Base-by-base conservation (phyloP, 2,113 vertebrate species). In the Amphilophus citrinellus region DNA sequence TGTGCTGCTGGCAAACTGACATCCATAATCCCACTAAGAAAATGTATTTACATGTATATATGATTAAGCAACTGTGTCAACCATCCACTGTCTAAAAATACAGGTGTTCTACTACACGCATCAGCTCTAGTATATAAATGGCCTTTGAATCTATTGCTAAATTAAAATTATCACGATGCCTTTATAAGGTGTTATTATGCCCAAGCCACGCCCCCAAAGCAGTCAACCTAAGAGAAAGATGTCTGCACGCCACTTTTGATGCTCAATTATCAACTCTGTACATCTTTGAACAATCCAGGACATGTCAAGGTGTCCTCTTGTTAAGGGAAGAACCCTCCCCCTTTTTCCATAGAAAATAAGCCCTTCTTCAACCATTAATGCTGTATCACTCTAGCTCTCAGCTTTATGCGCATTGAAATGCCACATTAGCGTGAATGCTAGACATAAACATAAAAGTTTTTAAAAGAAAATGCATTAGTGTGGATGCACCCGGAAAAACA, bases 361-460 rank as follows among this genome's bases (percentile, higher is more conserved):
- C 66, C 42, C 66, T 71, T 71, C 66, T 53, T 71, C 15, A 50
- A 17, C 44, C 44, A 53, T 42, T 71, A 53, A 71, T 53, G 24
- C 17, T 53, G 24, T 71, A 50, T 20, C 53, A 71, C 66, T 71
- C 53, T 71, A 71, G 66, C 44, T 71, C 18, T 71, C 30, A 71
- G 44, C 44, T 71, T 53, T 32, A 71, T 50, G 44, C 50, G 44
- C 44, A 71, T 5, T 32, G 66, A 32, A 71, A 73, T 53, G 44
- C 15, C 2, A 3, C 66, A 73, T 73, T 71, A 53, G 66, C 30
- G 6, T 53, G 66, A 73, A 73, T 53, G 66, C 24, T 32, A 53
- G 24, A 32, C 66, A 50, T 73, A 53, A 73, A 32, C 66, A 53
- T 73, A 53, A 73, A 73, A 32, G 66, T 53, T 73, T 71, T 73